Conservation (phyloP, 2,113 vertebrate species). For the Phocoena phocoena region DNA sequence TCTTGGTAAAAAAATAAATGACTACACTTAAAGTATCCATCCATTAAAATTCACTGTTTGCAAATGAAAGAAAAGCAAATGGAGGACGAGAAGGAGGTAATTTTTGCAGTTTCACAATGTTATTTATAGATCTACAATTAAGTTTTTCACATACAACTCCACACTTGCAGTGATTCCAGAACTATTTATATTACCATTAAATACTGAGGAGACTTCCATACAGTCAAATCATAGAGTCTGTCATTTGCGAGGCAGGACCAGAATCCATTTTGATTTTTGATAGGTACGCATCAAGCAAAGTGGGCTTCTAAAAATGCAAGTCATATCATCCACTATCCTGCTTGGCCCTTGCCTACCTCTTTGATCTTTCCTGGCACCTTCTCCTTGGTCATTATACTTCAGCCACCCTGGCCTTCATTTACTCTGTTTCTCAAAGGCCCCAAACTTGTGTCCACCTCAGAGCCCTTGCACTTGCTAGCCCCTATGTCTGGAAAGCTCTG, state of each 20-base stretch:
- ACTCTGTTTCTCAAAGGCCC: background rate
- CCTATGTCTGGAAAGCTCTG: background rate
- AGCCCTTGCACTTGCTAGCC: background rate
- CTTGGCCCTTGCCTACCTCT: background rate
- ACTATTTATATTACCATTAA: conserved; percentile 16
- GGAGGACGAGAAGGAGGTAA: background rate
- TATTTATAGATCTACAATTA: conserved; percentile 22
- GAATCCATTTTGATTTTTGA: conserved; percentile 34
- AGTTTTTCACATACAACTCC: background rate
- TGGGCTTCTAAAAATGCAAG: background rate
- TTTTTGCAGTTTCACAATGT: background rate
- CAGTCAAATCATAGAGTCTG: background rate
- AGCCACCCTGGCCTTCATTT: background rate
- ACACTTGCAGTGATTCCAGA: background rate
- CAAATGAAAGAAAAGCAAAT: conserved; percentile 12
- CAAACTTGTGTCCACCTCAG: background rate
- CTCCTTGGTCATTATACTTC: background rate
- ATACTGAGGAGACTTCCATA: background rate
- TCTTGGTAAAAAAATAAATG: background rate
- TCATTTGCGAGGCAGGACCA: conserved; percentile 25
- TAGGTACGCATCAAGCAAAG: background rate
- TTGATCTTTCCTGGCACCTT: background rate
- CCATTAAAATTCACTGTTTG: conserved; percentile 13
- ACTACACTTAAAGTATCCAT: background rate
- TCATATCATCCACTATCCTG: background rate